Evolutionary conservation across 2,888 invertebrate genomes (phyloP).

Genomic region (Mythimna albipuncta): DNA sequence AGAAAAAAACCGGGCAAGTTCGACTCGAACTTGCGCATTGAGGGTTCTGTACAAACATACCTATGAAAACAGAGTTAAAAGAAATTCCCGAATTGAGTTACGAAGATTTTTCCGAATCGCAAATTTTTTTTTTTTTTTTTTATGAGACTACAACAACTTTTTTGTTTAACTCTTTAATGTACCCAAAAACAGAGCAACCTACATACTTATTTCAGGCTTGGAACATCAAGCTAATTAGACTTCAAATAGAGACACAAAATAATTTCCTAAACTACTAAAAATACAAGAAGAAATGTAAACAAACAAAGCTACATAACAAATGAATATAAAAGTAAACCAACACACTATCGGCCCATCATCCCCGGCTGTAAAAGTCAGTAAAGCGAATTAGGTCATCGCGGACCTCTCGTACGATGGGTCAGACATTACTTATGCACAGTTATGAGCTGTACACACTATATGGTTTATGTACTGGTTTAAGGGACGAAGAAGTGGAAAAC

Average conservation of each 20-base stretch:
- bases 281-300: constrained; percentile 32
- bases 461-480: background rate
- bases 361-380: constrained; percentile 49
- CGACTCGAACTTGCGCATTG: too few relatives aligned
- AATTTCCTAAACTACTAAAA: background rate
- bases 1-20: too few relatives aligned
- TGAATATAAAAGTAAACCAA: constrained; percentile 40
- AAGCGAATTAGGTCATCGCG: constrained; percentile 55
- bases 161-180: too few relatives aligned
- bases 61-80: too few relatives aligned
- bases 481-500: background rate
- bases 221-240: background rate
- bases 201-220: too few relatives aligned
- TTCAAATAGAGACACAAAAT: too few relatives aligned
- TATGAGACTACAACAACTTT: too few relatives aligned
- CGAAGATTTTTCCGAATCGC: too few relatives aligned
- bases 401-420: constrained; percentile 26
- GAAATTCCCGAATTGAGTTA: too few relatives aligned
- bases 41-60: too few relatives aligned
- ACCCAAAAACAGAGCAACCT: too few relatives aligned
- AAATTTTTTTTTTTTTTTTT: too few relatives aligned
- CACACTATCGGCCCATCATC: constrained; percentile 23
- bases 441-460: constrained; percentile 40
- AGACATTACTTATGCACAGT: constrained; percentile 48
- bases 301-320: constrained; percentile 12